Base-by-base conservation (phyloP, 2,797 vertebrate genomes). In the Oryzias dopingdopingensis region DNA sequence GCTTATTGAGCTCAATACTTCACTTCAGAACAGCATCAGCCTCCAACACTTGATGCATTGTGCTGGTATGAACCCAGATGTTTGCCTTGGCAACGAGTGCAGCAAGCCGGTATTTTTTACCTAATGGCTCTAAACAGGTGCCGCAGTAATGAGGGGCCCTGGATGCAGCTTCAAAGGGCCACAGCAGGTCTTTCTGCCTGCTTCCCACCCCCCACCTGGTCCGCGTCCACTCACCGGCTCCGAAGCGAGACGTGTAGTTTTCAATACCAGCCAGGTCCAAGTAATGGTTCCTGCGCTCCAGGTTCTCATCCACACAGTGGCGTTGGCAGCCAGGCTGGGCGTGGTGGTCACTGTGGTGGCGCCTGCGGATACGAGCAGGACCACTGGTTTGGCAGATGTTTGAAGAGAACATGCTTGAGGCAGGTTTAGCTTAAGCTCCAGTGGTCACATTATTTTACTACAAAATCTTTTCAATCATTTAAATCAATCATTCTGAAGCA, bases 201-300 rank as follows among this genome's bases (percentile, higher is more conserved):
- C 44, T 8, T 53, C 59, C 61, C 53, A 59, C 7, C 70, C 59
- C 56, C 48, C 48, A 62, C 58, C 61, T 80, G 74, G 77, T 77
- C 64, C 22, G 4, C 0, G 37, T 75, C 47, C 77, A 75, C 92
- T 88, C 88, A 98, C 97, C 94, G 76, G 94, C 90, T 79, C 96
- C 96, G 59, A 98, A 97, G 87, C 95, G 96, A 49, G 96, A 98
- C 0, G 96, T 96, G 86, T 99, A 99, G 92, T 99, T 99, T 83
- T 99, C 97, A 56, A 98, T 98, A 79, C 97, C 97, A 6, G 97
- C 97, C 80, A 99, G 94, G 88, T 99, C 97, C 88, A 99, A 92
- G 81, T 99, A 99, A 94, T 99, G 97, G 94, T 98, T 99, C 93
- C 97, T 95, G 88, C 97, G 95, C 89, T 99, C 97, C 62, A 98